phyloP scores from a whole-genome alignment of 2,888 invertebrate genomes.

The Lapara coniferarum region DNA sequence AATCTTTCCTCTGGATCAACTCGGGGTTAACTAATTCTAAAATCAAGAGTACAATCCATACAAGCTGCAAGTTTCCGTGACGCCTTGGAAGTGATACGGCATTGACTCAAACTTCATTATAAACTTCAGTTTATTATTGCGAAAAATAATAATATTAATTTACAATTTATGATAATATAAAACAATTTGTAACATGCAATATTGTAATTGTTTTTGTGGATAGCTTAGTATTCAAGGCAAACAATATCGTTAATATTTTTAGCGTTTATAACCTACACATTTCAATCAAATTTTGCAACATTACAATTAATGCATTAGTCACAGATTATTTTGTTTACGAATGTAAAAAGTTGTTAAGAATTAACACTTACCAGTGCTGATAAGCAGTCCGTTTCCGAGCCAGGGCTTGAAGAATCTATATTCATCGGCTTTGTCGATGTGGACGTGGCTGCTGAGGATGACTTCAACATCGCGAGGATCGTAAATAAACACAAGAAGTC shows the following conservation, averaged over 20 bases:
- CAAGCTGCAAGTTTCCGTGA: no score
- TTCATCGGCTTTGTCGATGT: slow-evolving; percentile 91
- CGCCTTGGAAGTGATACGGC: no score
- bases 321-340: not conserved
- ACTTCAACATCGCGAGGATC: slow-evolving; percentile 91
- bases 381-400: slow-evolving; percentile 92
- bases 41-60: no score
- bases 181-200: not conserved
- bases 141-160: no score
- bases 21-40: no score
- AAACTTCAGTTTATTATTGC: no score
- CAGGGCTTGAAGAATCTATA: slow-evolving; percentile 92
- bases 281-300: not conserved
- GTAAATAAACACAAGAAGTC: slow-evolving; percentile 88
- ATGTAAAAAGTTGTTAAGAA: not conserved
- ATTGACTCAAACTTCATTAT: no score
- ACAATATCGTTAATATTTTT: not conserved
- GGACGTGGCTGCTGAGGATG: slow-evolving; percentile 90
- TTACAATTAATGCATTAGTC: not conserved
- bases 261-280: not conserved
- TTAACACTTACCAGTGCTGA: slow-evolving; percentile 86
- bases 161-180: no score
- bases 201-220: not conserved
- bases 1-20: no score
- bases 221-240: not conserved